Percentiles rank a stretch among this genome's conserved stretches.
Conservation (phyloP, 1,140 invertebrate species). For the Eriosoma lanigerum region DNA sequence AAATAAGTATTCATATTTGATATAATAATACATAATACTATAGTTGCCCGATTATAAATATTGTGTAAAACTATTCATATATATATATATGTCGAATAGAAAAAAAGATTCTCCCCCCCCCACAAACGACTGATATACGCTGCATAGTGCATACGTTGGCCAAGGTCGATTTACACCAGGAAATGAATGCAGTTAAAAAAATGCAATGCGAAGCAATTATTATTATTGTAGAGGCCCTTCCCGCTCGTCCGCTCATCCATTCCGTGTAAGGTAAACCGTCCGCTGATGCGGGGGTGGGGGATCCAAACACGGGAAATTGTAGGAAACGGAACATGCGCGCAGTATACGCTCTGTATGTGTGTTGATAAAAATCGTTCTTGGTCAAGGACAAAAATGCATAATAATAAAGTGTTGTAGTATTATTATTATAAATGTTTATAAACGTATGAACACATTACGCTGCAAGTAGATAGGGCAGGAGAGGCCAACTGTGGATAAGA, state of each 20-base stretch:
- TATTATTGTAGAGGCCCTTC: constrained; percentile 34
- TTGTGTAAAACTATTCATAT: background rate
- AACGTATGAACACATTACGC: background rate
- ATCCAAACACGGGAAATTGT: background rate
- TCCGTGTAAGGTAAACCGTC: constrained; percentile 8
- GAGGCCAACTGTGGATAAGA: background rate
- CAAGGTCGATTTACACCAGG: constrained; percentile 39
- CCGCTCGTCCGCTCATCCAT: constrained; percentile 9
- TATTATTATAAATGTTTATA: background rate
- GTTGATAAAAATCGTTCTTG: constrained; percentile 43
- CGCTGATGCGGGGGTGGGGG: background rate
- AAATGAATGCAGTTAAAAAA: constrained; percentile 40
- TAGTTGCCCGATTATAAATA: background rate
- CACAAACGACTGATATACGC: no score
- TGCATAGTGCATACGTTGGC: background rate
- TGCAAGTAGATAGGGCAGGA: no score
- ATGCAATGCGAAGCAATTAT: constrained; percentile 43
- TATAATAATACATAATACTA: no score
- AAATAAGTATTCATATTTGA: no score
- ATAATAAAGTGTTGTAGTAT: background rate
- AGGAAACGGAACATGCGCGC: constrained; percentile 8
- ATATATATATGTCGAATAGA: background rate
- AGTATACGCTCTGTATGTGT: constrained; percentile 5
- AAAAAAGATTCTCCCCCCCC: constrained; percentile 1
- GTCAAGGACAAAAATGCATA: constrained; percentile 42